phyloP scores from a whole-genome alignment of 2,797 vertebrate genomes.

The Tangara arthus region DNA sequence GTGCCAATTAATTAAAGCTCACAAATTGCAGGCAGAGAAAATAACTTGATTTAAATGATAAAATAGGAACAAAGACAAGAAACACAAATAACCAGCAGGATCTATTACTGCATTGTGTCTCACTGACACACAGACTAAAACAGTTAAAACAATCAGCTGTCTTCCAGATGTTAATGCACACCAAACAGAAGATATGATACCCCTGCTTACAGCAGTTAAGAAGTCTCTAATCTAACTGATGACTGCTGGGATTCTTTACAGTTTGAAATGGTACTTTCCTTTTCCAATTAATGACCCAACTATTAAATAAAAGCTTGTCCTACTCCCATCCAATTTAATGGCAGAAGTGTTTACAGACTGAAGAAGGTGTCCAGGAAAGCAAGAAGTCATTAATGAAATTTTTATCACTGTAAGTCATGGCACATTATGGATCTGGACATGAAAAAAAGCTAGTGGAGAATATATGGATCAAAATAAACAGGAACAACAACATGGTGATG shows the following conservation, averaged over 20 bases:
- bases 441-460: not conserved
- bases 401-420: not conserved
- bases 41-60: not conserved
- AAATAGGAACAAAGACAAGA: conserved; percentile 3
- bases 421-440: not conserved
- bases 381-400: not conserved
- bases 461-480: not conserved
- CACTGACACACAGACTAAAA: not conserved
- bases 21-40: conserved; percentile 1
- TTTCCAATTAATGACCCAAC: not conserved
- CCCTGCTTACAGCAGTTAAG: not conserved
- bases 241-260: not conserved
- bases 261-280: not conserved
- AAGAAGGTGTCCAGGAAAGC: not conserved
- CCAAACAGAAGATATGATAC: not conserved
- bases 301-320: not conserved
- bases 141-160: not conserved
- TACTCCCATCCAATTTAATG: not conserved
- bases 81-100: not conserved
- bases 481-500: not conserved
- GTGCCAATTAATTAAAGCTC: conserved; percentile 8
- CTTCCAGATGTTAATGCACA: not conserved
- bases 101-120: not conserved
- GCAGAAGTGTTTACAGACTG: not conserved
- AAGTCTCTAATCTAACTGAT: not conserved